These are phyloP conservation scores for Nilaparvata lugens DNA, from an alignment of 1,140 invertebrate genomes.

Conservation along the genomic window DNA sequence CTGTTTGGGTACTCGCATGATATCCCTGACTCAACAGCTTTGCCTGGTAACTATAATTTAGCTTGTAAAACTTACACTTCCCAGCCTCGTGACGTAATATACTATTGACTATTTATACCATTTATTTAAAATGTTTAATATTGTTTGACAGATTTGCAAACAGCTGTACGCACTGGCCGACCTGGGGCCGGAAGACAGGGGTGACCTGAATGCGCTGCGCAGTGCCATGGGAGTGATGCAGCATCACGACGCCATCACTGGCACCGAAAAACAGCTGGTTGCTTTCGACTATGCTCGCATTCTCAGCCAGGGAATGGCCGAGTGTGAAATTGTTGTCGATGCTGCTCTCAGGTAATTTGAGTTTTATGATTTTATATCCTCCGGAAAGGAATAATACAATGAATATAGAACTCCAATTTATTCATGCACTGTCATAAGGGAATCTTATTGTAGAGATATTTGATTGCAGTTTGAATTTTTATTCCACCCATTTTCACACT, in stretches of 20 bases:
- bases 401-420: too few species aligned
- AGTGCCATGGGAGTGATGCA: conserved; percentile 53
- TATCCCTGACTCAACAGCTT: too few species aligned
- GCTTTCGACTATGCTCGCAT: conserved; percentile 75
- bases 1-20: too few species aligned
- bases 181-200: conserved; percentile 29
- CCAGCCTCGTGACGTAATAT: too few species aligned
- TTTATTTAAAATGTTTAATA: too few species aligned
- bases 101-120: too few species aligned
- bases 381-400: background rate
- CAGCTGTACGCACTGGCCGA: conserved; percentile 39
- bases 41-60: too few species aligned
- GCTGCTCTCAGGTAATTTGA: conserved; percentile 36
- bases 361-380: background rate
- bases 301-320: conserved; percentile 47
- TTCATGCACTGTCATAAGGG: too few species aligned
- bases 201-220: conserved; percentile 33
- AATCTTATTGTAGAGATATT: too few species aligned
- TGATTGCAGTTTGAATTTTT: too few species aligned
- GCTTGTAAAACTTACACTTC: too few species aligned
- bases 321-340: conserved; percentile 42
- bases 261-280: conserved; percentile 80
- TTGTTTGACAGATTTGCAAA: conserved; percentile 37
- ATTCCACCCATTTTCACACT: too few species aligned
- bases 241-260: conserved; percentile 57